A percentile compares a stretch with the other conserved stretches of the same genome.
Evolutionary conservation across 1,140 invertebrate genomes (phyloP).

Genomic region (Caenorhabditis latens): DNA sequence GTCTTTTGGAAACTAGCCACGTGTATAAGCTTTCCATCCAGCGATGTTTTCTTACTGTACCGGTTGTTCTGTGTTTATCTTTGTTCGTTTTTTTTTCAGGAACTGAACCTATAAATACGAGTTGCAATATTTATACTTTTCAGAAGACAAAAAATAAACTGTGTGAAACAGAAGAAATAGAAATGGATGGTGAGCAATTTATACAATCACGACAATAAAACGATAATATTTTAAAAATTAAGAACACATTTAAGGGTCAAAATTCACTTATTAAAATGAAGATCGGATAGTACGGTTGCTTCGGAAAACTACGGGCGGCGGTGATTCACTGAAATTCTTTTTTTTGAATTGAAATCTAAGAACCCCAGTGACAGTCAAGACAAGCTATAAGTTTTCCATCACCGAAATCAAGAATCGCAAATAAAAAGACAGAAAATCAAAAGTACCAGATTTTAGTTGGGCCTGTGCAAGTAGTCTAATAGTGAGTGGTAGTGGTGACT

Average conservation of each 20-base stretch:
- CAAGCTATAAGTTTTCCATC: not conserved
- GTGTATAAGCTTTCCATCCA: too few species aligned
- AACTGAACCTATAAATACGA: too few species aligned
- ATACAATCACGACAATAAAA: constrained; percentile 43
- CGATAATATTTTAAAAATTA: too few species aligned
- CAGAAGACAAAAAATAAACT: not conserved
- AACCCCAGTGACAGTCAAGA: not conserved
- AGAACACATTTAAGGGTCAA: not conserved
- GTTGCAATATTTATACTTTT: not conserved
- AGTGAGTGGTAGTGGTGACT: constrained; percentile 52
- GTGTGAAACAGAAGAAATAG: not conserved
- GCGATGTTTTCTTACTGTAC: too few species aligned
- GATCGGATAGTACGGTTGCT: constrained; percentile 43
- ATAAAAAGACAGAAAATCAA: not conserved
- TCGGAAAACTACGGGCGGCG: constrained; percentile 33
- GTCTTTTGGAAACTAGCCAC: too few species aligned
- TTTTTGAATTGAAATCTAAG: not conserved
- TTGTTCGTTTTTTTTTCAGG: too few species aligned
- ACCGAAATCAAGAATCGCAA: not conserved
- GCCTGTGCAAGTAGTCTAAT: constrained; percentile 29
- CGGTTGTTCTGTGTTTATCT: too few species aligned
- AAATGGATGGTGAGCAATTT: constrained; percentile 11
- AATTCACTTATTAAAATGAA: not conserved
- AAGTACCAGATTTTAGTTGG: constrained; percentile 24
- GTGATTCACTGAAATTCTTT: constrained; percentile 10